Evolutionary conservation across 2,797 vertebrate species (phyloP), one percentile per base, ranked within the genome.

Genomic region (Lerista edwardsae): DNA sequence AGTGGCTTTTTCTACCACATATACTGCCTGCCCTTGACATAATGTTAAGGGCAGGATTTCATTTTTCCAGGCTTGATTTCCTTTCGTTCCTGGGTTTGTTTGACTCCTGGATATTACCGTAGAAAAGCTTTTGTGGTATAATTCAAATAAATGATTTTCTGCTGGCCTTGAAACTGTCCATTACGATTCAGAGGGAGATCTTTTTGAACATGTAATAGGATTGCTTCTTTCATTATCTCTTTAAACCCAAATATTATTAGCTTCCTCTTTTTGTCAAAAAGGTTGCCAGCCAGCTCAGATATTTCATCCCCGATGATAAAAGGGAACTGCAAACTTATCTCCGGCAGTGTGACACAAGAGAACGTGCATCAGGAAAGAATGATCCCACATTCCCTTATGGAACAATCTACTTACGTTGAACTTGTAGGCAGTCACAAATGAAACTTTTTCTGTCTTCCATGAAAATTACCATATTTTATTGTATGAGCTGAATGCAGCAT

Each of bases 141-240:
- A 85, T 92, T 89, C 27, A 85, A 86, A 79, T 82, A 72, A 78
- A 90, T 87, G 10, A 81, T 90, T 91, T 90, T 86, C 67, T 67
- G 3, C 83, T 85, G 64, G 78, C 85, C 68, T 25, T 85, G 77
- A 87, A 91, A 87, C 9, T 41, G 27, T 74, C 64, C 36, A 62
- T 77, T 85, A 89, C 75, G 84, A 41, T 87, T 21, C 68, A 69
- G 65, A 68, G 75, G 51, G 72, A 79, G 31, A 79, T 84, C 88
- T 77, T 86, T 81, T 61, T 81, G 36, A 88, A 72, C 39, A 75
- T 69, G 57, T 85, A 79, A 82, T 74, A 84, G 79, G 44, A 29
- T 15, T 89, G 41, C 76, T 84, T 84, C 87, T 87, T 85, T 51
- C 55, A 55, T 83, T 25, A 51, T 79, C 55, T 90, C 65, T 84